phyloP scores from a whole-genome alignment of 2,888 invertebrate species.

The Ichneumon xanthorius region DNA sequence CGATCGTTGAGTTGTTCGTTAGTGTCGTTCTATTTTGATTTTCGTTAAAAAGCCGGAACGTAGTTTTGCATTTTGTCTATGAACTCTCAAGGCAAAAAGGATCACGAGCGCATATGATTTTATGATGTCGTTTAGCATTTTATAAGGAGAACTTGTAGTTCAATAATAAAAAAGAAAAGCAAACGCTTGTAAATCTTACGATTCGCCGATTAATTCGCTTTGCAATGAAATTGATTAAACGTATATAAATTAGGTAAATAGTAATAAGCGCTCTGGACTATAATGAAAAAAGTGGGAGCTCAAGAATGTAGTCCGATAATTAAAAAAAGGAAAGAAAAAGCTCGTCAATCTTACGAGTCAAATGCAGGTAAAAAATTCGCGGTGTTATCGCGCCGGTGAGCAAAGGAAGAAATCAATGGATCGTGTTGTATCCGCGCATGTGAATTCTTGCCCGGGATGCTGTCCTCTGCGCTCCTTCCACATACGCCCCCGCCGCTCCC shows the following conservation, averaged over 20 bases:
- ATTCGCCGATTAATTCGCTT: not conserved
- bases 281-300: not conserved
- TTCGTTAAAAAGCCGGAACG: too few species aligned
- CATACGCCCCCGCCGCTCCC: conserved; percentile 24
- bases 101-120: too few species aligned
- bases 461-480: conserved; percentile 24
- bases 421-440: conserved; percentile 63
- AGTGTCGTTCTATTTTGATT: too few species aligned
- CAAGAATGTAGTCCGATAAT: too few species aligned
- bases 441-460: conserved; percentile 63
- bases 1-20: too few species aligned
- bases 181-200: not conserved
- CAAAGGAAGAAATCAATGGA: conserved; percentile 23
- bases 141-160: too few species aligned
- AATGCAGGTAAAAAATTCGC: conserved; percentile 59
- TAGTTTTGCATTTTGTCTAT: too few species aligned
- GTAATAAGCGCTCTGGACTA: not conserved
- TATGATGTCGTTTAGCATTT: too few species aligned
- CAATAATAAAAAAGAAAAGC: not conserved
- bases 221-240: too few species aligned
- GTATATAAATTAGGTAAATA: not conserved
- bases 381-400: conserved; percentile 30
- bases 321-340: not conserved
- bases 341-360: not conserved
- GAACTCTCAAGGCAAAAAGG: too few species aligned